These are phyloP conservation scores for Drosophila suzukii DNA, from an alignment of 1,140 invertebrate species.

Conservation along the genomic window DNA sequence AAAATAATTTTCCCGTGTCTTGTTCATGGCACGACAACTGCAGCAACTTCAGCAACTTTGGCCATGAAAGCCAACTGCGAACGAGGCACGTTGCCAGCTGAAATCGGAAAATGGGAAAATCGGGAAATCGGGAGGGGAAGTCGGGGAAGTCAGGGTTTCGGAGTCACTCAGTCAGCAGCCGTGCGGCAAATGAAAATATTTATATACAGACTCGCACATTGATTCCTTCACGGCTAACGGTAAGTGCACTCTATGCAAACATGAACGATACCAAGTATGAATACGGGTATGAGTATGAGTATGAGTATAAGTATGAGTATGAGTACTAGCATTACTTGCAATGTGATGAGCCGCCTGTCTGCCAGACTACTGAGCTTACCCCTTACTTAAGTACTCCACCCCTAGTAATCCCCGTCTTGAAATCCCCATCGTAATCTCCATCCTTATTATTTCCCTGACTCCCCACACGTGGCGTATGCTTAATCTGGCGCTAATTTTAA, in stretches of 20 bases:
- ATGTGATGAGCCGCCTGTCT: slow-evolving; percentile 8
- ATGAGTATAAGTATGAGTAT: not conserved
- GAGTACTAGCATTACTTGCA: not conserved
- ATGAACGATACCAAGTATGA: slow-evolving; percentile 1
- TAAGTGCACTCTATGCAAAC: slow-evolving; percentile 60
- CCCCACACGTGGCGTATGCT: slow-evolving; percentile 67
- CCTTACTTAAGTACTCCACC: not conserved
- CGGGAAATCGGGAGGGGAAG: not conserved
- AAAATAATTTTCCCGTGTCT: slow-evolving; percentile 1
- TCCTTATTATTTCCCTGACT: slow-evolving; percentile 7
- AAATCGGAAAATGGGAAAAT: not conserved
- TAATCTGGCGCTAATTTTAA: slow-evolving; percentile 59
- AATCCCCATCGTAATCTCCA: slow-evolving; percentile 7
- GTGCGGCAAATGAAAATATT: slow-evolving; percentile 67
- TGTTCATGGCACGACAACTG: slow-evolving; percentile 6
- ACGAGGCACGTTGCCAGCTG: slow-evolving; percentile 65
- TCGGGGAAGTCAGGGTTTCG: slow-evolving; percentile 4
- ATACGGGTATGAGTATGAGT: not conserved
- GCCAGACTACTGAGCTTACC: not conserved
- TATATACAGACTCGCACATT: slow-evolving; percentile 48
- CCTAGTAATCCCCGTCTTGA: not conserved
- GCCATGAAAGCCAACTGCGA: slow-evolving; percentile 42
- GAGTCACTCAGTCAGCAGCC: slow-evolving; percentile 55
- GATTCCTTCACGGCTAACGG: slow-evolving; percentile 51
- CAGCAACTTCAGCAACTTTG: not conserved